These are phyloP conservation scores for Pangasianodon gigas DNA, from an alignment of 2,113 vertebrate genomes.

Conservation along the genomic window DNA sequence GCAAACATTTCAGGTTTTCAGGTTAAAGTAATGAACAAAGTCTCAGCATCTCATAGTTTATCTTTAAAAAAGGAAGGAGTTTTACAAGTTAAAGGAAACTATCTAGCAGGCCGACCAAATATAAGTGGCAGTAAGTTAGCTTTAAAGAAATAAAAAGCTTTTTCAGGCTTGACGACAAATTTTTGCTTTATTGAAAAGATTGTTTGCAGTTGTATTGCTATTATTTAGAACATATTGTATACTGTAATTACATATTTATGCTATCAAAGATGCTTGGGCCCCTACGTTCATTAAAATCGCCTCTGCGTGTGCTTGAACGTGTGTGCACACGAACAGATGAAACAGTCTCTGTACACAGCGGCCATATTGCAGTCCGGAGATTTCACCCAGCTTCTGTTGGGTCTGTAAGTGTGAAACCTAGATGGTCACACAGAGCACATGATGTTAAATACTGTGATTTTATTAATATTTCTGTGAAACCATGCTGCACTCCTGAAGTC, in stretches of 20 bases:
- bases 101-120: no score
- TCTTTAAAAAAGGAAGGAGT: no score
- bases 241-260: background rate
- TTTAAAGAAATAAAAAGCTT: background rate
- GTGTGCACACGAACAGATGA: slow-evolving; percentile 2
- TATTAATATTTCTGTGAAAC: slow-evolving; percentile 31
- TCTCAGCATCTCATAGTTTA: background rate
- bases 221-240: background rate
- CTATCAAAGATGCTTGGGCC: background rate
- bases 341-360: background rate
- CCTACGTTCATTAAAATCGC: background rate
- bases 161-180: background rate
- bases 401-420: slow-evolving; percentile 5
- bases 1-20: background rate
- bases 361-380: background rate
- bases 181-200: background rate
- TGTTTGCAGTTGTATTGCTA: background rate
- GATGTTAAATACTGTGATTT: slow-evolving; percentile 34
- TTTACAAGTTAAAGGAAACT: no score
- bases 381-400: background rate
- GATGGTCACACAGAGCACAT: slow-evolving; percentile 29
- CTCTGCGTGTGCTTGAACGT: background rate
- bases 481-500: slow-evolving; percentile 42
- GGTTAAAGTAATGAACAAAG: background rate
- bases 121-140: background rate